phyloP scores from a whole-genome alignment of 2,113 vertebrate species.

The Platysternon megacephalum region DNA sequence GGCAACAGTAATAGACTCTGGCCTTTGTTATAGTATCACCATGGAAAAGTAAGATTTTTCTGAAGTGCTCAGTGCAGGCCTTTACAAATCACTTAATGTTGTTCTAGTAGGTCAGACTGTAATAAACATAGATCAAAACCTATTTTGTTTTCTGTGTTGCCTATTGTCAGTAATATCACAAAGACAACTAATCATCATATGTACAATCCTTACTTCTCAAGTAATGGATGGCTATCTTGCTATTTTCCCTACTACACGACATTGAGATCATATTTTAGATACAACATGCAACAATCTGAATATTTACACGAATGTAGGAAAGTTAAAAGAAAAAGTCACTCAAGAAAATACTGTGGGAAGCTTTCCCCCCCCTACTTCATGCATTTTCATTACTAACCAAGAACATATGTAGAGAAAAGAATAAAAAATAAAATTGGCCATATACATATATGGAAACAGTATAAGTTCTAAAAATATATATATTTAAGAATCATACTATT shows the following conservation, averaged over 20 bases:
- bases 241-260: background rate
- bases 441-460: background rate
- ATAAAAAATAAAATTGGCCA: background rate
- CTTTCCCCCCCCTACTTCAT: background rate
- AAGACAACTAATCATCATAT: fast-evolving
- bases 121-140: background rate
- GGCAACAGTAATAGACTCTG: background rate
- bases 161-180: background rate
- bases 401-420: background rate
- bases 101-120: background rate
- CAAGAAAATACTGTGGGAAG: background rate
- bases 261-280: background rate
- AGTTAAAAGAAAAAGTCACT: background rate
- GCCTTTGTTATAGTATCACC: fast-evolving
- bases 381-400: background rate
- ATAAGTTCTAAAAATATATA: background rate
- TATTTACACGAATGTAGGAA: background rate
- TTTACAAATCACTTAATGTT: background rate
- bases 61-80: background rate
- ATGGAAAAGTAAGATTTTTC: background rate
- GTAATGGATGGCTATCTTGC: background rate
- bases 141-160: background rate
- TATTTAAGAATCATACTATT: background rate
- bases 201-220: background rate
- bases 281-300: background rate